These are phyloP conservation scores for Drosophila putrida DNA, from an alignment of 2,888 invertebrate genomes.

Conservation along the genomic window DNA sequence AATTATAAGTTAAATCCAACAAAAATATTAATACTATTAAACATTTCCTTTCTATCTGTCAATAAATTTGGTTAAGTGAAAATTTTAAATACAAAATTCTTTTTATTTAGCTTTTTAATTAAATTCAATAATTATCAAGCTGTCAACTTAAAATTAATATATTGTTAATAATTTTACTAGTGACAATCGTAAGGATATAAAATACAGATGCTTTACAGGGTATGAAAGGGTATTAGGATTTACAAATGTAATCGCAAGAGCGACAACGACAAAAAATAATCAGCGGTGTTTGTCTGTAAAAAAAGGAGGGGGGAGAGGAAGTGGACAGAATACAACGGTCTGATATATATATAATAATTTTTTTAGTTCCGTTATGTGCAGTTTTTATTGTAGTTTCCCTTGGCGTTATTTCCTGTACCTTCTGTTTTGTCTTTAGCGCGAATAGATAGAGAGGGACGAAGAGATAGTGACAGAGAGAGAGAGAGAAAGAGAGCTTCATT, in stretches of 20 bases:
- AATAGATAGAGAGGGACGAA: background rate
- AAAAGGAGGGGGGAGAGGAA: background rate
- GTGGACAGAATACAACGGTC: background rate
- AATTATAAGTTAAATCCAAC: too few species aligned
- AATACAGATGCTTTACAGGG: background rate
- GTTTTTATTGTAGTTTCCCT: constrained; percentile 23
- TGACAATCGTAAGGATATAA: too few species aligned
- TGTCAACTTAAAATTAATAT: too few species aligned
- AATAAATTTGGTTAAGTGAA: too few species aligned
- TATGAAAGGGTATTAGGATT: constrained; percentile 17
- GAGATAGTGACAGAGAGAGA: background rate
- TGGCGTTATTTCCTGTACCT: constrained; percentile 20
- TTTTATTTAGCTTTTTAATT: too few species aligned
- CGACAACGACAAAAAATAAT: constrained; percentile 23
- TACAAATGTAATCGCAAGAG: constrained; percentile 17
- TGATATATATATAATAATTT: background rate
- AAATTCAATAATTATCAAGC: too few species aligned
- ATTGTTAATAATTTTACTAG: too few species aligned
- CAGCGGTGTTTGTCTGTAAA: constrained; percentile 21
- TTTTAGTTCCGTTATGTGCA: constrained; percentile 19
- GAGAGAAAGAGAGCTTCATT: constrained; percentile 43
- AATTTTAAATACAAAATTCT: too few species aligned
- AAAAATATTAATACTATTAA: too few species aligned
- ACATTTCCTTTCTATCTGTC: too few species aligned
- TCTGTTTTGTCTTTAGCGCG: constrained; percentile 23